Evolutionary conservation across 2,888 invertebrate genomes (phyloP), one percentile per base, ranked within the genome.

Genomic region (Panzeria rudis): DNA sequence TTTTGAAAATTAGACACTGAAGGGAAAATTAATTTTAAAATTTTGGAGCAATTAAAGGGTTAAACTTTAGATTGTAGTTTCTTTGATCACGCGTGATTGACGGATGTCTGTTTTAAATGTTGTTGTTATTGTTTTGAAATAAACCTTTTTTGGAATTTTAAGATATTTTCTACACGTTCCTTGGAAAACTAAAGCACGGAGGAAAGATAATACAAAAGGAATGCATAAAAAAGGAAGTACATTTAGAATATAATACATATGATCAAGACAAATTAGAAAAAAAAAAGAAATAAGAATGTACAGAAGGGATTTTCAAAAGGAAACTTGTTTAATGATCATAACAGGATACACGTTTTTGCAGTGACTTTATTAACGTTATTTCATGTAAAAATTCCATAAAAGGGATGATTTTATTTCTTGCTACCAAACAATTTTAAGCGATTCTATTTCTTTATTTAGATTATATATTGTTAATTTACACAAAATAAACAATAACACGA

Each of bases 401-500:
- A 25, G 77, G 77, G 69, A n/a, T 71, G 71, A 9, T 62, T 72
- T 23, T 61, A 6, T 15, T 56, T 25, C 25, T 59, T 23, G 56
- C 44, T 32, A 13, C 17, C 13, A 68, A 54, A 54, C 52, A 25
- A 20, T 5, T 44, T 44, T 4, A 52, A 25, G 8, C 17, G 2
- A 50, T 11, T 41, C 20, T 62, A 25, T 11, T 50, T 15, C 13
- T 38, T n/a, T 66, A 7, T 44, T 66, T 56, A 15, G 15, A 23
- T 2, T 25, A 29, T 20, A 13, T 1, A 35, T 35, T 52, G 17
- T 47, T 38, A 56, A 73, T 47, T 80, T 72, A 66, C 72, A 72
- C 72, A 5, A 72, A 64, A 72, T 79, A 79, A 71, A 66, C 72
- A 66, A 66, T 4, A 73, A 44, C 35, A 64, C 64, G 47, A 62